phyloP scores from a whole-genome alignment of 2,797 vertebrate species.

The Hephaestus fuliginosus region DNA sequence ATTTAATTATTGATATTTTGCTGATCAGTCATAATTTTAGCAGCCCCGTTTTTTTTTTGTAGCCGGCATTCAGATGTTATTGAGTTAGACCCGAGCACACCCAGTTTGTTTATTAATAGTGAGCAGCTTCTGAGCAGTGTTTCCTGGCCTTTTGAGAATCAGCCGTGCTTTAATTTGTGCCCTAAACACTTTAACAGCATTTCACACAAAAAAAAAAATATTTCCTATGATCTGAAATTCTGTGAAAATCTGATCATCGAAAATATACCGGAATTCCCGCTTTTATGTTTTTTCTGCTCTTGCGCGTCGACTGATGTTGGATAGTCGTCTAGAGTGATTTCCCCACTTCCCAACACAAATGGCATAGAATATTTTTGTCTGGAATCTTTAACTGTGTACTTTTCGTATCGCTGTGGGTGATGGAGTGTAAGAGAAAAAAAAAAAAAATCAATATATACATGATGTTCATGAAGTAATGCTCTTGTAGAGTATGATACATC shows the following conservation, averaged over 20 bases:
- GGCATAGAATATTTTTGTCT: slow-evolving; percentile 70
- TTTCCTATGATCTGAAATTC: slow-evolving; percentile 43
- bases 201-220: slow-evolving; percentile 4
- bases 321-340: slow-evolving; percentile 43
- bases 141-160: slow-evolving; percentile 10
- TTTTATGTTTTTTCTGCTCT: slow-evolving; percentile 41
- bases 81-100: background rate
- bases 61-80: background rate
- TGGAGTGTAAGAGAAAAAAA: slow-evolving; percentile 39
- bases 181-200: slow-evolving; percentile 14
- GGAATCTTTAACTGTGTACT: slow-evolving; percentile 61
- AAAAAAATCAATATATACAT: slow-evolving; percentile 60
- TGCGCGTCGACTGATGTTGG: slow-evolving; percentile 31
- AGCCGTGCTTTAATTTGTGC: slow-evolving; percentile 24
- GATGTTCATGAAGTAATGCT: slow-evolving; percentile 79
- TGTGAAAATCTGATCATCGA: slow-evolving; percentile 46
- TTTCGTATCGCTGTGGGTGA: slow-evolving; percentile 63
- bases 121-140: slow-evolving; percentile 8
- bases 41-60: background rate
- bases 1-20: slow-evolving; percentile 32
- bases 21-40: slow-evolving; percentile 46
- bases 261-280: slow-evolving; percentile 16
- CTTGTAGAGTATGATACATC: slow-evolving; percentile 81
- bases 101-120: slow-evolving; percentile 6
- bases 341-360: slow-evolving; percentile 42